Evolutionary conservation across 2,797 vertebrate genomes (phyloP).

Genomic region (Phataginus tricuspis): DNA sequence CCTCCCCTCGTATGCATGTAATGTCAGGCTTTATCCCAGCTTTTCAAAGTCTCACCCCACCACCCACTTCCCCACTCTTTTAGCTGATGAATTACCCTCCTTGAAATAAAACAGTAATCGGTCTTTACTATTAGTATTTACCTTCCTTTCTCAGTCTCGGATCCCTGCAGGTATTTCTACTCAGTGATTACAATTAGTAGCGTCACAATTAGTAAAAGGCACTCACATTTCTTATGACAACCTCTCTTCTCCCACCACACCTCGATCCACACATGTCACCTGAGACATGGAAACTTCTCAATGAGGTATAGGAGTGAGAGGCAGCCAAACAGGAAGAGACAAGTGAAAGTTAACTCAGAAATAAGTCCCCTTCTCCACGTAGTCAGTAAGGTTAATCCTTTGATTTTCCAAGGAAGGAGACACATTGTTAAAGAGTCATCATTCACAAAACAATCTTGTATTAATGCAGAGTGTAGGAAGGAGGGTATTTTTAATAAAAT

Average conservation of each 20-base stretch:
- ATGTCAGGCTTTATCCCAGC: neutral
- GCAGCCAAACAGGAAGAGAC: neutral
- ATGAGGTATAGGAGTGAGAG: neutral
- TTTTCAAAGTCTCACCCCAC: neutral
- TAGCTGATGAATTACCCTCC: neutral
- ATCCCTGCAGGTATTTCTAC: neutral
- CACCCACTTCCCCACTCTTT: neutral
- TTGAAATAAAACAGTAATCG: neutral
- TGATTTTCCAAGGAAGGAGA: neutral
- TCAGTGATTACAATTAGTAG: neutral
- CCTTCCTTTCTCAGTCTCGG: neutral
- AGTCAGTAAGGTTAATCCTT: neutral
- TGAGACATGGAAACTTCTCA: neutral
- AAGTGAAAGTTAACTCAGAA: neutral
- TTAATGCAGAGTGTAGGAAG: neutral
- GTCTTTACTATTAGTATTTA: neutral
- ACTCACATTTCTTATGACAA: neutral
- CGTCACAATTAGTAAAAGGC: neutral
- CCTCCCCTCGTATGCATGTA: neutral
- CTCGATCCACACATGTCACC: accelerated
- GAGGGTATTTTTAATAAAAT: conserved; percentile 27
- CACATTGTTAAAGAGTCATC: neutral
- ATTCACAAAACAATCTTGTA: neutral
- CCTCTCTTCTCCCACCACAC: neutral
- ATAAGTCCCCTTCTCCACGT: neutral